Base-by-base conservation (phyloP, 2,888 invertebrate genomes). In the Acanthosepion pharaonis region DNA sequence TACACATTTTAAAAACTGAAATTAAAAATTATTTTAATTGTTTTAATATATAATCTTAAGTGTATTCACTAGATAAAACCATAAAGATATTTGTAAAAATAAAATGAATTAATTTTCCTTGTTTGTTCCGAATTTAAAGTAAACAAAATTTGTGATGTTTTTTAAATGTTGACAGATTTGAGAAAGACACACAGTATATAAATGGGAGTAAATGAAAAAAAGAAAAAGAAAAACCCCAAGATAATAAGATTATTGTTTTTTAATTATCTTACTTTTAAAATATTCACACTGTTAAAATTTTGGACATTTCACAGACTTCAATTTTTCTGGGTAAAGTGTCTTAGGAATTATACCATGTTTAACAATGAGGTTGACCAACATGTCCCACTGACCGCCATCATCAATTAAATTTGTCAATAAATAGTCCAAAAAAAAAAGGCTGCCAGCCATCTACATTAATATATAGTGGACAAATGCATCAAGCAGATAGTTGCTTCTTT, bases 341-440 rank as follows among this genome's bases (percentile, higher is more conserved):
- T 99, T 99, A 94, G 99, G 99, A 98, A 99, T 98, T 94, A 99
- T 97, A 28, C 99, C 99, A 97, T 99, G 98, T 97, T 98, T 98
- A 97, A 98, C 98, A 95, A 99, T 98, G 48, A 99, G 97, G 97
- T 99, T 99, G 55, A 98, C 98, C 95, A 99, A 98, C 99, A 99
- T 99, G 97, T 99, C 98, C 99, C 99, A 99, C 97, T 99, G 99
- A 0, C 99, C 97, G 1, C 97, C 97, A 95, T 97, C 97, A 59
- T 96, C 96, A 6, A 96, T 93, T 5, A 96, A 96, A 91, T 96
- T 96, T 97, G 98, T 97, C 42, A 99, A 98, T 94, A 99, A 97
- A 97, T 98, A 99, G 95, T 98, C 98, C n/a, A n/a, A n/a, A n/a
- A n/a, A n/a, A n/a, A n/a, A n/a, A n/a, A n/a, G 98, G 0, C 99